Evolutionary conservation across 2,797 vertebrate species (phyloP), one percentile per base, ranked within the genome.

Genomic region (Halcyon smyrnensis): DNA sequence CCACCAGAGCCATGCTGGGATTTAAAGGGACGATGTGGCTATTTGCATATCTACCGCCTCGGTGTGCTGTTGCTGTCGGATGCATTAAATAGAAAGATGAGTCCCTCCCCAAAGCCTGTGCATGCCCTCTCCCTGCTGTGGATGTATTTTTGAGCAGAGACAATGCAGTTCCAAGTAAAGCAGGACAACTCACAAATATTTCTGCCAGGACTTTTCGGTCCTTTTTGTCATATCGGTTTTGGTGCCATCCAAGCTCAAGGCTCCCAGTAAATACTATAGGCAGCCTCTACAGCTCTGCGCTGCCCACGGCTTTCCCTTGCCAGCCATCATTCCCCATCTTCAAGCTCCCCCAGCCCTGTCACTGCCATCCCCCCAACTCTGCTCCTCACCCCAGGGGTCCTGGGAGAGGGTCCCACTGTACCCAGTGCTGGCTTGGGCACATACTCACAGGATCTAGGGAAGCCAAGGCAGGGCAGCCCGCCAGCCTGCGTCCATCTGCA

Each of bases 1-100:
- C 64, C 50, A 36, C 20, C 57, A 57, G 92, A 21, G 43, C 50
- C 0, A 1, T 6, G 62, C 67, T 15, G 68, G 63, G 74, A 89
- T 97, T 97, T 97, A 96, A 94, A 97, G 87, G 83, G 87, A 59
- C 63, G 36, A 20, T 15, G 51, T 2, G 0, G 50, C 51, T 68
- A 12, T 59, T 50, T 27, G 67, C 81, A 12, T 15, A 27, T 23
- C 60, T 11, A 2, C 41, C 5, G 1, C 65, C 65, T 64, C 20
- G 1, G 39, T 7, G 27, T 16, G 71, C 70, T 21, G 27, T 23
- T 28, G 41, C 41, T 1, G 0, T 18, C 3, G 0, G 4, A 15
- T 1, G 15, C 2, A 0, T 15, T 59, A 23, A 69, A 67, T 1
- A 64, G 45, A 51, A 64, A 68, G 16, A 84, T 1, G 62, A 62